These are phyloP conservation scores for Choreutis nemorana DNA, from an alignment of 2,888 invertebrate genomes.

Conservation along the genomic window DNA sequence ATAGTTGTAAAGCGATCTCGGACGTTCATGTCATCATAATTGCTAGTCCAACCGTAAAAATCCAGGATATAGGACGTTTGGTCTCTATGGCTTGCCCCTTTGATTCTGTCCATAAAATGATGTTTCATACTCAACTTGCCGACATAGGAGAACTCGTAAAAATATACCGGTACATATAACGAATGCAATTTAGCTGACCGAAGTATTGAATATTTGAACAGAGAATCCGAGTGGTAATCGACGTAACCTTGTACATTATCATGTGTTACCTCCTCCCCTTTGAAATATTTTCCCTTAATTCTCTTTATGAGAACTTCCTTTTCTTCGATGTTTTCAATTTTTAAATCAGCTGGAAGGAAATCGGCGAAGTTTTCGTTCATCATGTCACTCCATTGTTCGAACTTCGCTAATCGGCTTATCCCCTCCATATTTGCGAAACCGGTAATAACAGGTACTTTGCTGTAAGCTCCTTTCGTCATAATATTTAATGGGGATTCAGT, in stretches of 20 bases:
- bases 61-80: slow-evolving; percentile 47
- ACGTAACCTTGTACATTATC: slow-evolving; percentile 32
- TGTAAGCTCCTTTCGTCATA: slow-evolving; percentile 28
- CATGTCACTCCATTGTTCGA: slow-evolving; percentile 35
- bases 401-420: slow-evolving; percentile 37
- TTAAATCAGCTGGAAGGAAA: slow-evolving; percentile 44
- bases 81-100: slow-evolving; percentile 52
- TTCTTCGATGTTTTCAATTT: slow-evolving; percentile 23
- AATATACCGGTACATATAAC: slow-evolving; percentile 27
- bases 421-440: slow-evolving; percentile 56
- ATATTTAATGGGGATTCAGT: slow-evolving; percentile 43
- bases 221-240: slow-evolving; percentile 49
- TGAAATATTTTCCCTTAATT: slow-evolving; percentile 36
- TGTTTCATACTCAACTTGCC: slow-evolving; percentile 42
- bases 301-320: slow-evolving; percentile 24
- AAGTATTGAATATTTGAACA: slow-evolving; percentile 47
- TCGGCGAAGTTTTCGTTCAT: slow-evolving; percentile 45
- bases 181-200: slow-evolving; percentile 42
- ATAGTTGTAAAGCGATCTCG: slow-evolving; percentile 43
- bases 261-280: slow-evolving; percentile 26
- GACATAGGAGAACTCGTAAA: slow-evolving; percentile 48
- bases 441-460: slow-evolving; percentile 32
- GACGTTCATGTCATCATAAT: slow-evolving; percentile 33
- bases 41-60: slow-evolving; percentile 34
- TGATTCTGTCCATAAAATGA: slow-evolving; percentile 34